Conservation (phyloP, 2,797 vertebrate genomes). For the Diceros bicornis region DNA sequence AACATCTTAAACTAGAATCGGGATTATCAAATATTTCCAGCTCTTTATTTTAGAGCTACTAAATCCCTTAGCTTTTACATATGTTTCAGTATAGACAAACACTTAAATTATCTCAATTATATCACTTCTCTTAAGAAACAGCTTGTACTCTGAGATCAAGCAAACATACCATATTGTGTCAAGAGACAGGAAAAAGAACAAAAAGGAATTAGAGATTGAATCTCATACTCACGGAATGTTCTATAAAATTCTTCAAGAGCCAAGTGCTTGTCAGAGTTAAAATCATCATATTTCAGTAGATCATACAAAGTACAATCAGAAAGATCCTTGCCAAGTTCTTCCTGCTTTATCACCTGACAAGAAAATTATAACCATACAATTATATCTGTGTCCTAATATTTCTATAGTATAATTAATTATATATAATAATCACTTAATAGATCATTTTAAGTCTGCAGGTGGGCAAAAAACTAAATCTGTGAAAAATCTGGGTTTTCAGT, state of each 20-base stretch:
- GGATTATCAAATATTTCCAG: background rate
- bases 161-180: background rate
- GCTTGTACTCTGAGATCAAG: constrained; percentile 15
- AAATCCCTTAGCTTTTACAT: background rate
- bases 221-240: constrained; percentile 94
- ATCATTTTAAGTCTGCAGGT: constrained; percentile 82
- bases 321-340: constrained; percentile 93
- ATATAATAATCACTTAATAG: constrained; percentile 85
- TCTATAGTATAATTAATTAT: constrained; percentile 85
- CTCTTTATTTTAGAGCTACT: background rate
- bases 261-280: constrained; percentile 94
- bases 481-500: constrained; percentile 80
- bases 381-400: constrained; percentile 81
- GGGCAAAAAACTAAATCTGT: constrained; percentile 79
- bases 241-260: constrained; percentile 96
- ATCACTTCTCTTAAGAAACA: constrained; percentile 48
- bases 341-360: constrained; percentile 95
- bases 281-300: constrained; percentile 96
- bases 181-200: constrained; percentile 41
- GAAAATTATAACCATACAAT: constrained; percentile 88
- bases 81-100: background rate
- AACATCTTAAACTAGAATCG: background rate
- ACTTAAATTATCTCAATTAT: background rate
- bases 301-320: constrained; percentile 96
- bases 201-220: background rate